Conservation (phyloP, 2,797 vertebrate genomes). For the Takifugu ocellatus region DNA sequence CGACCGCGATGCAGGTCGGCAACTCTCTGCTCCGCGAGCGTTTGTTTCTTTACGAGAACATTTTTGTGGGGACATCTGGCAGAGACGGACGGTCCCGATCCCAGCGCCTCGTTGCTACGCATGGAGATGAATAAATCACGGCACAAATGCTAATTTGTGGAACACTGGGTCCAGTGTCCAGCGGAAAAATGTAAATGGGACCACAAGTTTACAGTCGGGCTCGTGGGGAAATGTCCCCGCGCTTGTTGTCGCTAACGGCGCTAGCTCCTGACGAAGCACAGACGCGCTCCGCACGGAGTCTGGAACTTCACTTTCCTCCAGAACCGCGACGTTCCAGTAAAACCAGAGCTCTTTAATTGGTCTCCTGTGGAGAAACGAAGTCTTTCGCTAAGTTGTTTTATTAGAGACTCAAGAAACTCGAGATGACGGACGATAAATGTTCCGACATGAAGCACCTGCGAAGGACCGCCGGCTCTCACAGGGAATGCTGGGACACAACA, state of each 20-base stretch:
- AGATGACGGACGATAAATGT: background rate
- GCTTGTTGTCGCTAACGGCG: background rate
- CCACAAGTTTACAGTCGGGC: conserved; percentile 40
- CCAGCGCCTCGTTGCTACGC: conserved; percentile 57
- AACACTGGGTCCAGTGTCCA: conserved; percentile 43
- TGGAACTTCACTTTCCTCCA: too few species aligned
- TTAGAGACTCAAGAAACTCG: background rate
- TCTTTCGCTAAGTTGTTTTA: background rate
- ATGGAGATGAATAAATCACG: conserved; percentile 75
- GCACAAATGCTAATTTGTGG: conserved; percentile 58
- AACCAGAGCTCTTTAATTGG: too few species aligned
- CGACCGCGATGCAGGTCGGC: conserved; percentile 44
- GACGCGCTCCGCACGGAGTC: too few species aligned
- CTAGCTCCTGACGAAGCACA: too few species aligned
- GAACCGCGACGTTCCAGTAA: too few species aligned
- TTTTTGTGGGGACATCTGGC: conserved; percentile 69
- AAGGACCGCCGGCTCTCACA: background rate
- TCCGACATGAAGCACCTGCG: too few species aligned
- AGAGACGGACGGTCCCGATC: conserved; percentile 37
- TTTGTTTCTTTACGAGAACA: conserved; percentile 69
- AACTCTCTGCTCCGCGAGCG: conserved; percentile 58
- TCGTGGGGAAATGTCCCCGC: conserved; percentile 44
- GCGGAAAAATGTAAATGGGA: conserved; percentile 45
- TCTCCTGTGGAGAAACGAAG: too few species aligned
- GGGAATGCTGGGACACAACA: too few species aligned